phyloP scores from a whole-genome alignment of 1,140 invertebrate species.

The Dryas iulia region DNA sequence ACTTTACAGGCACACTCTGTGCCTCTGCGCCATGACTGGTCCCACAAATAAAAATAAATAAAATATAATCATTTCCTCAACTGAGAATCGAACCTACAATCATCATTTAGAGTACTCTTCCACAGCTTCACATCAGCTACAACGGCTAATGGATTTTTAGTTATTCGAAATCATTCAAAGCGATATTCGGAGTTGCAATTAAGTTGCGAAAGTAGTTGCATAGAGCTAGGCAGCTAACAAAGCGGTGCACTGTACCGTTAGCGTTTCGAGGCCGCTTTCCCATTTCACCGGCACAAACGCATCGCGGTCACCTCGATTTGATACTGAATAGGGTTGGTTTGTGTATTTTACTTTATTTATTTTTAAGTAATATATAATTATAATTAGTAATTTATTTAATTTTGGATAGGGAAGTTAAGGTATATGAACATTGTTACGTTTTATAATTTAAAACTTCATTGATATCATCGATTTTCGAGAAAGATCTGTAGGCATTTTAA shows the following conservation, averaged over 20 bases:
- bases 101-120: no score
- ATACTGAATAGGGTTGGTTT: constrained; percentile 7
- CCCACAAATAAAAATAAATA: not conserved
- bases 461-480: no score
- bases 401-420: not conserved
- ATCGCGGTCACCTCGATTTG: constrained; percentile 44
- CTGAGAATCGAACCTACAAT: not conserved
- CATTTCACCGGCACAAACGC: constrained; percentile 37
- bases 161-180: not conserved
- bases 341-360: not conserved
- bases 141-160: no score
- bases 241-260: constrained; percentile 41
- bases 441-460: no score
- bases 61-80: not conserved
- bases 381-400: not conserved
- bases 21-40: no score
- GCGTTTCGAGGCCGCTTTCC: constrained; percentile 39
- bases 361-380: not conserved
- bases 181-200: constrained; percentile 4
- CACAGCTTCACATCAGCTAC: no score
- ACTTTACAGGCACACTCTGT: no score
- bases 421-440: no score
- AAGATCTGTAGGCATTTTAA: no score
- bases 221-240: constrained; percentile 32
- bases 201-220: constrained; percentile 26